phyloP scores from a whole-genome alignment of 1,140 invertebrate genomes.

The Asbolus verrucosus region DNA sequence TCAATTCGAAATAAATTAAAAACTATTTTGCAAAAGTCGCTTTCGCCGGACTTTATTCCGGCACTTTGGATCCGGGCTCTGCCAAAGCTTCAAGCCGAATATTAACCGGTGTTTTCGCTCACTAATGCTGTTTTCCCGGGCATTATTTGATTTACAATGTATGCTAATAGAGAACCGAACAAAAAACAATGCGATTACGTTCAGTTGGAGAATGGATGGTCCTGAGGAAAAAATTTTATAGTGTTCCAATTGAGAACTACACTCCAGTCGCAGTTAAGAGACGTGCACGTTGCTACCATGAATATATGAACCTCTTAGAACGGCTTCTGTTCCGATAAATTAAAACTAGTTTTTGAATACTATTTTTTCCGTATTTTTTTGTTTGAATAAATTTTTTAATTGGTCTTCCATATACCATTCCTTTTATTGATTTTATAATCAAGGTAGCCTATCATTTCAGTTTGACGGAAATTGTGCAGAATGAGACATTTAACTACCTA shows the following conservation, averaged over 20 bases:
- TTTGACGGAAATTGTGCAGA: no score
- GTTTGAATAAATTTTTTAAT: no score
- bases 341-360: no score
- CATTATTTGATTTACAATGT: constrained; percentile 39
- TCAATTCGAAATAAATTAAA: constrained; percentile 45
- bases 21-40: constrained; percentile 41
- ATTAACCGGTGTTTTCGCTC: constrained; percentile 37
- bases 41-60: constrained; percentile 12
- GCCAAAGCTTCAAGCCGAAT: constrained; percentile 31
- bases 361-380: no score
- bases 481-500: no score
- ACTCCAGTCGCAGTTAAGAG: no score
- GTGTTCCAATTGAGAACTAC: constrained; percentile 9
- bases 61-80: constrained; percentile 21
- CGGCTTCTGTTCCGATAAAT: no score
- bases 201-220: constrained; percentile 30
- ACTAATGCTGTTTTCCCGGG: constrained; percentile 36
- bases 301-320: no score
- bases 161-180: constrained; percentile 38
- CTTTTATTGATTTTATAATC: no score
- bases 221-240: constrained; percentile 15
- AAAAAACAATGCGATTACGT: constrained; percentile 37
- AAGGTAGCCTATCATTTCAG: no score
- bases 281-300: no score
- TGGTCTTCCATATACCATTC: no score